Evolutionary conservation across 2,888 invertebrate species (phyloP).

Genomic region (Yponomeuta sedellus): DNA sequence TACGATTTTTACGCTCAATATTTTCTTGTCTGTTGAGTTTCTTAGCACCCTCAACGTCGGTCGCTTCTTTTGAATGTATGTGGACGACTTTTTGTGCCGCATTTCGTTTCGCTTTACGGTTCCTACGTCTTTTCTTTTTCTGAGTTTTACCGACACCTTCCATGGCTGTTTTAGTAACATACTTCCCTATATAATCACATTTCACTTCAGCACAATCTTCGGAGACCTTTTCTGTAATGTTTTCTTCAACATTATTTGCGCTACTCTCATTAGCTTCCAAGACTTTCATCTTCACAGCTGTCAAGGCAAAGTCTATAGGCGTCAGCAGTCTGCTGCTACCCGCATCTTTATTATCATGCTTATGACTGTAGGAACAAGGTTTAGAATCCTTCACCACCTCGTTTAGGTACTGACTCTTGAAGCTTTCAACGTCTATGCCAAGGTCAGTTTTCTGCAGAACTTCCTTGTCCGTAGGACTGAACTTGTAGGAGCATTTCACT

Average conservation of each 20-base stretch:
- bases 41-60: not conserved
- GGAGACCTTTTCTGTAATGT: not conserved
- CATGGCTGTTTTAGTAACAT: too few relatives aligned
- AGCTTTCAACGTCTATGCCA: slow-evolving; percentile 50
- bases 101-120: too few relatives aligned
- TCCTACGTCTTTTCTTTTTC: too few relatives aligned
- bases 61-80: too few relatives aligned
- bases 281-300: slow-evolving; percentile 19
- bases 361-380: slow-evolving; percentile 28
- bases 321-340: slow-evolving; percentile 19
- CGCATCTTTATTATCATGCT: slow-evolving; percentile 19
- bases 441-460: slow-evolving; percentile 30
- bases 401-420: slow-evolving; percentile 50
- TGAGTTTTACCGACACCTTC: too few relatives aligned
- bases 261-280: not conserved
- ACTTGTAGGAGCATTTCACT: slow-evolving; percentile 39
- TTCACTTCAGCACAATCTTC: too few relatives aligned
- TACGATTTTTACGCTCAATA: slow-evolving; percentile 20
- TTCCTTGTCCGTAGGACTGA: slow-evolving; percentile 45
- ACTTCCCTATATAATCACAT: too few relatives aligned
- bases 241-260: slow-evolving; percentile 3
- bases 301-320: slow-evolving; percentile 30
- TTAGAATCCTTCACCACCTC: slow-evolving; percentile 38
- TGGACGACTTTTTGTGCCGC: too few relatives aligned
- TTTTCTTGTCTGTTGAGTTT: slow-evolving; percentile 8